Conservation (phyloP, 2,113 vertebrate species). For the Geococcyx californianus region DNA sequence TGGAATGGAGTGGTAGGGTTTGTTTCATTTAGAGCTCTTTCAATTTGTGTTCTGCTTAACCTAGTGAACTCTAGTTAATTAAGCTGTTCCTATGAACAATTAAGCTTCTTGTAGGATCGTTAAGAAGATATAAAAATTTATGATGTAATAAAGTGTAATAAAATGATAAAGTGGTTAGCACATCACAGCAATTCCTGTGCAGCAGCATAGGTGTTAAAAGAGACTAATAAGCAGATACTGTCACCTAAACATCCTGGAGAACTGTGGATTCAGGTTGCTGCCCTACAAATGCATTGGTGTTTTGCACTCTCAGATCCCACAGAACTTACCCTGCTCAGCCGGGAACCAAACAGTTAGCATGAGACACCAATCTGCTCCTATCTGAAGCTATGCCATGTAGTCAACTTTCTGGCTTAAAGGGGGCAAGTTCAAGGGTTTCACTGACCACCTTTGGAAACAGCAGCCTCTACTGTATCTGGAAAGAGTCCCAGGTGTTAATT, state of each 20-base stretch:
- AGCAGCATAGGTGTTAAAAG: conserved; percentile 51
- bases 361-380: neutral
- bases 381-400: neutral
- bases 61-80: conserved; percentile 79
- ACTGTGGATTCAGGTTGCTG: neutral
- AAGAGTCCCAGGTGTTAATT: neutral
- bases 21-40: conserved; percentile 71
- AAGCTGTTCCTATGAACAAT: conserved; percentile 81
- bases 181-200: conserved; percentile 57
- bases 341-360: neutral
- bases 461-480: neutral
- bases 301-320: neutral
- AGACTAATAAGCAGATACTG: conserved; percentile 16
- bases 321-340: neutral
- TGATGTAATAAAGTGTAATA: conserved; percentile 80
- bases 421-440: neutral
- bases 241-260: neutral
- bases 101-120: conserved; percentile 79
- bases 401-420: neutral
- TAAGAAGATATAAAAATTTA: conserved; percentile 83
- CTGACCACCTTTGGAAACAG: neutral
- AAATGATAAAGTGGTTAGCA: conserved; percentile 76
- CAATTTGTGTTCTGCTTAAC: conserved; percentile 78
- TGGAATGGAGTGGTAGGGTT: conserved; percentile 18
- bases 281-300: neutral